These are phyloP conservation scores for Dicerorhinus sumatrensis DNA, from an alignment of 2,113 vertebrate species.

Conservation along the genomic window DNA sequence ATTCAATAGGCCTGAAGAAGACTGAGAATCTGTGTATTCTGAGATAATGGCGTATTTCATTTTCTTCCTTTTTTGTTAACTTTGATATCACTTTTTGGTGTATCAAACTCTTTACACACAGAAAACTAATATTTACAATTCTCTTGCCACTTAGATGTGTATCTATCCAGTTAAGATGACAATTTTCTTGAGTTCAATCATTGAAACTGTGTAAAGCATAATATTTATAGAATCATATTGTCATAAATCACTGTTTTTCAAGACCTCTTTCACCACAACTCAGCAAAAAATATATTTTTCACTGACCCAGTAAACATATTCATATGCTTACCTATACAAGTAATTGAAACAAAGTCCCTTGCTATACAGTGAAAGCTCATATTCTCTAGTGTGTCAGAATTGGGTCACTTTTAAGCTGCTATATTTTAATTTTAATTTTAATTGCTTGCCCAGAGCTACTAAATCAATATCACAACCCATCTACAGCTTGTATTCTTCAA, in stretches of 20 bases:
- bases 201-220: not conserved
- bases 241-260: slow-evolving; percentile 8
- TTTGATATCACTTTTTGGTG: not conserved
- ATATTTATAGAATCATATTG: slow-evolving; percentile 22
- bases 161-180: not conserved
- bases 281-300: slow-evolving; percentile 1
- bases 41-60: not conserved
- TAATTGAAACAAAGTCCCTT: not conserved
- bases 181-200: slow-evolving; percentile 17
- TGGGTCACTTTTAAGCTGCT: not conserved
- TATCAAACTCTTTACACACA: not conserved
- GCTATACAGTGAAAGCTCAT: not conserved
- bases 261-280: not conserved
- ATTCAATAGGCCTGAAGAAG: not conserved
- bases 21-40: not conserved
- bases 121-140: slow-evolving; percentile 25
- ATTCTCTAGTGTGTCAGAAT: not conserved
- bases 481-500: not conserved
- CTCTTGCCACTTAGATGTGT: not conserved
- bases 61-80: not conserved
- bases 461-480: not conserved
- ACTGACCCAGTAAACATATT: not conserved
- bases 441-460: not conserved
- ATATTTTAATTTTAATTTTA: slow-evolving; percentile 30
- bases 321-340: not conserved